Conservation (phyloP, 2,888 invertebrate species). For the Amblyjoppa fuscipennis region DNA sequence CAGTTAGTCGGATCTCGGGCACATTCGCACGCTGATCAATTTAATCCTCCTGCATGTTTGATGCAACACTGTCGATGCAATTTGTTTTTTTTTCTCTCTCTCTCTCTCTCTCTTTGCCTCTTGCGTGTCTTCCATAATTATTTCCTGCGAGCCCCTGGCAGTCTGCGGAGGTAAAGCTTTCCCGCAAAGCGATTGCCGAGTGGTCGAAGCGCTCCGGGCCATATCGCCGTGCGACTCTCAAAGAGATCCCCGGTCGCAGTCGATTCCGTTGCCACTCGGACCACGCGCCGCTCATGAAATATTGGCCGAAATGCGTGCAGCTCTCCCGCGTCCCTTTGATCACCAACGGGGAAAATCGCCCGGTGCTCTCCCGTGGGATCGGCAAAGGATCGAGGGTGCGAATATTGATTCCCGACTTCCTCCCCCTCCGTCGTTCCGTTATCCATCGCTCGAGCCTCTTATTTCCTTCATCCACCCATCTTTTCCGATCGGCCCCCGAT, state of each 20-base stretch:
- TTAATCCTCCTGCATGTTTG: background rate
- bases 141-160: slow-evolving; percentile 13
- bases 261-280: slow-evolving; percentile 40
- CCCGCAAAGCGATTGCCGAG: background rate
- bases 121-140: slow-evolving; percentile 53
- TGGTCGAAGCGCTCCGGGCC: background rate
- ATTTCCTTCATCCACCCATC: slow-evolving; percentile 64
- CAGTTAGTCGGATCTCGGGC: slow-evolving; percentile 38
- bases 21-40: slow-evolving; percentile 50
- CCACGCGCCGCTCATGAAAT: slow-evolving; percentile 78
- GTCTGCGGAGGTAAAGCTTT: background rate
- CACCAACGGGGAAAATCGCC: slow-evolving; percentile 81
- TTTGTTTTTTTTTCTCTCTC: slow-evolving; percentile 16
- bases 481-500: slow-evolving; percentile 27
- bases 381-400: slow-evolving; percentile 45
- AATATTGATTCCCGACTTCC: slow-evolving; percentile 61
- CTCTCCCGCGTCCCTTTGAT: slow-evolving; percentile 78
- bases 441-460: slow-evolving; percentile 40
- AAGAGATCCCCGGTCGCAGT: background rate
- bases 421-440: slow-evolving; percentile 59
- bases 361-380: slow-evolving; percentile 76
- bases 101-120: background rate
- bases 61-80: slow-evolving; percentile 7
- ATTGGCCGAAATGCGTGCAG: slow-evolving; percentile 72
- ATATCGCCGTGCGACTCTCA: background rate